Evolutionary conservation across 2,113 vertebrate species (phyloP).

Genomic region (Damaliscus lunatus): DNA sequence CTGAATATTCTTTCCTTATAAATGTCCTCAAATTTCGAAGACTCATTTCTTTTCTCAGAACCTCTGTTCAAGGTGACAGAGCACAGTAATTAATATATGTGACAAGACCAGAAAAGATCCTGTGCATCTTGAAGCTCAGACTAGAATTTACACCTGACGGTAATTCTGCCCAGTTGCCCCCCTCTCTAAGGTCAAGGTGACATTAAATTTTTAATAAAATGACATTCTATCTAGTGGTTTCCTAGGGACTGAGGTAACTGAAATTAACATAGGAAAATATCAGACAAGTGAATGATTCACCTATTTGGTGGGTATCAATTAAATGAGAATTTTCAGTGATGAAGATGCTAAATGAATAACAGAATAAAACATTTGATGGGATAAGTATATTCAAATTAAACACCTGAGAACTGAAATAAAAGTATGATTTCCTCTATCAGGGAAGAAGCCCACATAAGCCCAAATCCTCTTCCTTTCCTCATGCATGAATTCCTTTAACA

Average conservation of each 20-base stretch:
- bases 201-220: slow-evolving; percentile 57
- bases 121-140: neutral
- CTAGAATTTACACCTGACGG: slow-evolving; percentile 16
- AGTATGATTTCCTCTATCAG: neutral
- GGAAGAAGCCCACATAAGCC: neutral
- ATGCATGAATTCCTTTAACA: neutral
- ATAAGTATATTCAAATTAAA: slow-evolving; percentile 37
- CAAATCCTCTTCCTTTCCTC: neutral
- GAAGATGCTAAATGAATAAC: slow-evolving; percentile 18
- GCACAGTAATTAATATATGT: neutral
- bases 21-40: slow-evolving; percentile 4
- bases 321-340: neutral
- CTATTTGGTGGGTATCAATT: neutral
- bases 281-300: neutral
- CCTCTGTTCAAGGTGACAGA: neutral
- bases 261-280: slow-evolving; percentile 31
- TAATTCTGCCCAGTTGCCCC: slow-evolving; percentile 8
- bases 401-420: neutral
- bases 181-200: slow-evolving; percentile 26
- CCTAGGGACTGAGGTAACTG: slow-evolving; percentile 7
- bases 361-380: neutral
- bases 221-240: neutral
- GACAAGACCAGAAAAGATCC: neutral
- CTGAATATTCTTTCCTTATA: slow-evolving; percentile 16
- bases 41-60: neutral